Base-by-base conservation (phyloP, 2,888 invertebrate species). In the Coremacera marginata region DNA sequence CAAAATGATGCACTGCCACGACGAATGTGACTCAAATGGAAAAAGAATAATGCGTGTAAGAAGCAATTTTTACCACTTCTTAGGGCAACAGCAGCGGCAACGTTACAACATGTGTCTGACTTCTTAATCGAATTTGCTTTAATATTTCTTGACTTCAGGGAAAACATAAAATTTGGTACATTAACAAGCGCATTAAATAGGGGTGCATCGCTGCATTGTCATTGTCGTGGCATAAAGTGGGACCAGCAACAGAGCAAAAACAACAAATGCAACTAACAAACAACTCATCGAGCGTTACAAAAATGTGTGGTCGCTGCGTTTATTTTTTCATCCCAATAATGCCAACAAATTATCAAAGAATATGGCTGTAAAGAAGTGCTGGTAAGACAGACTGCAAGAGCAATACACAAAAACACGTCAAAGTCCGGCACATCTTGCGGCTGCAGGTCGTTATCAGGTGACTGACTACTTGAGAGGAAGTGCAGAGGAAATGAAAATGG, bases 281-380 rank as follows among this genome's bases (percentile, higher is more conserved):
- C 57, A 60, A 57, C 60, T 44, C 60, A 71, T 71, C 37, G 55
- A 44, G 71, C 71, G 70, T 71, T 71, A 22, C 57, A 19, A 55
- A 16, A 52, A 70, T 57, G 37, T 71, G 27, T n/a, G 37, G 22
- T 51, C 68, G 14, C n/a, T 2, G 68, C 52, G 19, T 22, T 60
- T 71, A 22, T 60, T 60, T 37, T 44, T 71, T 60, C 51, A 68
- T 49, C 25, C 49, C 68, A 44, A 22, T 25, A 37, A 57, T 22
- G 55, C 27, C 27, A 27, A 25, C 22, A 60, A 67, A 67, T 22
- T 67, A 31, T 49, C 25, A 9, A 60, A 60, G 60, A 72, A 62
- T 19, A 44, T 25, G 37, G 27, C 14, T 27, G 49, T 4, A 11
- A 60, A 72, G 44, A 49, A 14, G 16, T 5, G 27, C 14, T 9